A percentile compares a stretch with the other conserved stretches of the same genome.
Conservation (phyloP, 2,113 vertebrate species). For the Cariama cristata region DNA sequence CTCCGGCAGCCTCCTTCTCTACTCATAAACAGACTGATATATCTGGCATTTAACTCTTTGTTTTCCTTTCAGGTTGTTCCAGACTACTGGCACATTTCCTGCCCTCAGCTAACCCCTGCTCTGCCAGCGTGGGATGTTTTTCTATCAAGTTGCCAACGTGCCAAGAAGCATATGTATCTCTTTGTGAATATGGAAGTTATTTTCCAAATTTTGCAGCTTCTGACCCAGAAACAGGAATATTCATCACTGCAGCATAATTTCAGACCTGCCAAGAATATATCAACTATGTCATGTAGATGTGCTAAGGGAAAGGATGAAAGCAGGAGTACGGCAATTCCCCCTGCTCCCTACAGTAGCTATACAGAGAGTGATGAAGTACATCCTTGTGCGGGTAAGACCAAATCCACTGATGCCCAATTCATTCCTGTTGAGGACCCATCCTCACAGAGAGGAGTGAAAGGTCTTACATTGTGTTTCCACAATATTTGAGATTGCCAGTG, state of each 20-base stretch:
- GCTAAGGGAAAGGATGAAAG: slow-evolving; percentile 13
- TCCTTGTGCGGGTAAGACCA: background rate
- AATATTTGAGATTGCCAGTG: background rate
- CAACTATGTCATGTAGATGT: slow-evolving; percentile 15
- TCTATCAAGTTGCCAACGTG: slow-evolving; percentile 18
- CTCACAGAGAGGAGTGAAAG: background rate
- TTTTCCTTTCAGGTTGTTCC: slow-evolving; percentile 2
- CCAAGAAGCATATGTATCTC: slow-evolving; percentile 48
- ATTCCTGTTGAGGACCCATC: background rate
- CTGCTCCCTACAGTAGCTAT: background rate
- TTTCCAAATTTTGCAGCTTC: slow-evolving; percentile 57
- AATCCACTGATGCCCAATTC: background rate
- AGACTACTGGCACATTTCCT: slow-evolving; percentile 11
- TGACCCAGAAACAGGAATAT: slow-evolving; percentile 61
- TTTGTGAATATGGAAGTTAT: slow-evolving; percentile 26
- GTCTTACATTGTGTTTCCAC: background rate
- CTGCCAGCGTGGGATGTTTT: slow-evolving; percentile 51
- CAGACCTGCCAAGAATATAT: slow-evolving; percentile 62
- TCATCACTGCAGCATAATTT: slow-evolving; percentile 59
- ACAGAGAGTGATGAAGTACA: background rate
- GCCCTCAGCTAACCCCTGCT: slow-evolving; percentile 32
- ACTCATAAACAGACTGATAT: background rate
- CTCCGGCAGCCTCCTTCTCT: background rate
- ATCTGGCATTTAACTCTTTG: slow-evolving; percentile 36
- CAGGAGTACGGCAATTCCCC: background rate